Evolutionary conservation across 53 echinoderm and acorn worm species (phyloP).

Genomic region (Echinometra lucunter): DNA sequence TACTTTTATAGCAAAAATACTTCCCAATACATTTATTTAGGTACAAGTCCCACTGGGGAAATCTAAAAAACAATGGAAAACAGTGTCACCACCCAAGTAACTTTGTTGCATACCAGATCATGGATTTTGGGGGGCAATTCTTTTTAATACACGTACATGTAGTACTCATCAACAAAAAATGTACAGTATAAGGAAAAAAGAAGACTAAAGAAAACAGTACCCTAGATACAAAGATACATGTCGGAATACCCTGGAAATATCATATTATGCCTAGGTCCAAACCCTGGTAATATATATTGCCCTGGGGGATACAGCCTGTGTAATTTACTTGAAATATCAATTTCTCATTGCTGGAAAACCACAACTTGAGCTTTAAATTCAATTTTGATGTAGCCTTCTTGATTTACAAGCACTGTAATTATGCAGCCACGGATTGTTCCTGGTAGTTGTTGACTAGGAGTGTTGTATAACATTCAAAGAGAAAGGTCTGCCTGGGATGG

Average conservation of each 20-base stretch:
- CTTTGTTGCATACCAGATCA: too few relatives aligned
- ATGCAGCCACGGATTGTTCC: neutral
- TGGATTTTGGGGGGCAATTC: too few relatives aligned
- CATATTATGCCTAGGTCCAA: neutral
- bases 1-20: too few relatives aligned
- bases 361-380: neutral
- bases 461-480: neutral
- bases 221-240: too few relatives aligned
- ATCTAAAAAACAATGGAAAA: too few relatives aligned
- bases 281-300: neutral
- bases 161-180: neutral
- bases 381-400: neutral
- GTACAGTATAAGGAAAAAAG: neutral
- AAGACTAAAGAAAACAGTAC: neutral
- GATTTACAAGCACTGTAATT: neutral
- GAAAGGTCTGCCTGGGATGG: neutral
- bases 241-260: neutral
- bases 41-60: too few relatives aligned
- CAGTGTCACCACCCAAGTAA: too few relatives aligned
- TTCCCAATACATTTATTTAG: too few relatives aligned
- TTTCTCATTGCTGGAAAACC: neutral
- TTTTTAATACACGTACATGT: too few relatives aligned
- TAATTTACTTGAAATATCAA: neutral
- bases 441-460: neutral
- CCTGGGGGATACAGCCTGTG: neutral